Percentiles rank a stretch among this genome's conserved stretches.
Conservation (phyloP, 2,113 vertebrate genomes). For the Mormoops blainvillei region DNA sequence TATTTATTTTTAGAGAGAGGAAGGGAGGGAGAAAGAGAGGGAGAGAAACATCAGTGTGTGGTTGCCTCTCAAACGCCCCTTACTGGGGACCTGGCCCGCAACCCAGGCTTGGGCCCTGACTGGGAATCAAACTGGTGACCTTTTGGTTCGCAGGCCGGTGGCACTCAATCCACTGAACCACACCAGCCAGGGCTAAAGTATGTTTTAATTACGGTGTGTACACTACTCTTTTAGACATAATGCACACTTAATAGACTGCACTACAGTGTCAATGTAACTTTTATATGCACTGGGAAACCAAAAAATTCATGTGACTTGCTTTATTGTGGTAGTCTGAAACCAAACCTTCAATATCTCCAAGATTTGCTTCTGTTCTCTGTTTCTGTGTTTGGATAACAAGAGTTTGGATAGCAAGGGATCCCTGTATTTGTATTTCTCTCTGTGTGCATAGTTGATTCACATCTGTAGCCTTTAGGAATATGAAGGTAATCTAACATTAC, state of each 20-base stretch:
- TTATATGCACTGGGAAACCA: neutral
- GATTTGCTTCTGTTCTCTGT: neutral
- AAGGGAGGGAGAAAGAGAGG: no score
- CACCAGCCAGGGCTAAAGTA: no score
- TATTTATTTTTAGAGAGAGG: no score
- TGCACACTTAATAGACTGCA: neutral
- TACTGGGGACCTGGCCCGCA: no score
- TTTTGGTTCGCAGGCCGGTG: no score
- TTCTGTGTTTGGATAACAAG: neutral
- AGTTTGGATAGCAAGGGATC: neutral
- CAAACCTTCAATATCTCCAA: neutral
- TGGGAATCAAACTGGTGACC: no score
- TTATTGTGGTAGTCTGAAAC: neutral
- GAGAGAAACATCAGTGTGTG: no score
- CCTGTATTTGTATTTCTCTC: neutral
- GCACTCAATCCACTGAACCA: no score
- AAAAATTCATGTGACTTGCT: neutral
- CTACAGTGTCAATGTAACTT: neutral
- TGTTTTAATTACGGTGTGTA: neutral
- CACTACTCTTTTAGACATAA: neutral
- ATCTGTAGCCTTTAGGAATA: neutral
- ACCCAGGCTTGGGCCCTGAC: no score
- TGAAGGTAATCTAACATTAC: constrained; percentile 2
- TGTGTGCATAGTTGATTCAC: neutral
- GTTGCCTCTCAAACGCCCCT: no score